These are phyloP conservation scores for Pagrus major DNA, from an alignment of 2,113 vertebrate genomes.

Conservation along the genomic window DNA sequence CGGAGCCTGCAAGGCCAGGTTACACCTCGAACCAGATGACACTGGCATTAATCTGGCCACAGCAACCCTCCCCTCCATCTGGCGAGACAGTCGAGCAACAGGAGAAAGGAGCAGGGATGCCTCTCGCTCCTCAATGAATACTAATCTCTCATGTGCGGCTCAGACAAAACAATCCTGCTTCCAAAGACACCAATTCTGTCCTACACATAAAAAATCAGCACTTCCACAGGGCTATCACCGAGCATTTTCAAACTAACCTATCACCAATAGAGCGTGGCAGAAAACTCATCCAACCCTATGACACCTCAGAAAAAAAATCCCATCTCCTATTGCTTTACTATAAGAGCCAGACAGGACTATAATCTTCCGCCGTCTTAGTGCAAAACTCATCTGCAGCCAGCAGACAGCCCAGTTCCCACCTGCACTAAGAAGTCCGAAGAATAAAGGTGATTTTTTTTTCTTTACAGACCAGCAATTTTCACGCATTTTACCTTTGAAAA, in stretches of 20 bases:
- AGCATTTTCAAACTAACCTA: conserved; percentile 58
- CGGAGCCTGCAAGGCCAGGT: conserved; percentile 47
- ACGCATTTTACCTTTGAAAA: conserved; percentile 53
- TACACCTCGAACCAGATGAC: conserved; percentile 75
- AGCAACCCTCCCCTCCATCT: conserved; percentile 73
- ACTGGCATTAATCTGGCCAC: conserved; percentile 72
- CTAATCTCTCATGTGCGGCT: conserved; percentile 61
- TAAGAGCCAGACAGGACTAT: conserved; percentile 45
- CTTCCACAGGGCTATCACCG: conserved; percentile 41
- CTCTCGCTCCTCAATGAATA: conserved; percentile 67
- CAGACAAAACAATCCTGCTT: conserved; percentile 5
- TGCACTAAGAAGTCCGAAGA: conserved; percentile 51
- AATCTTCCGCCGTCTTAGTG: conserved; percentile 58
- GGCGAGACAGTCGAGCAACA: conserved; percentile 61
- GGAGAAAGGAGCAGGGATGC: conserved; percentile 55
- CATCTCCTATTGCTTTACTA: conserved; percentile 41
- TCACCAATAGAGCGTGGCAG: conserved; percentile 22
- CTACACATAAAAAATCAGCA: not conserved
- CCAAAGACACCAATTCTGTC: conserved; percentile 4
- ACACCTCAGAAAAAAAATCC: conserved; percentile 41
- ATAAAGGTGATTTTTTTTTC: conserved; percentile 16
- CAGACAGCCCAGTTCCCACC: conserved; percentile 52
- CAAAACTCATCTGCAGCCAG: conserved; percentile 65
- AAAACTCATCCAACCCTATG: conserved; percentile 47
- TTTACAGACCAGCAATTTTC: conserved; percentile 38